Evolutionary conservation across 2,797 vertebrate genomes (phyloP).

Genomic region (Gymnopithys bicolor): DNA sequence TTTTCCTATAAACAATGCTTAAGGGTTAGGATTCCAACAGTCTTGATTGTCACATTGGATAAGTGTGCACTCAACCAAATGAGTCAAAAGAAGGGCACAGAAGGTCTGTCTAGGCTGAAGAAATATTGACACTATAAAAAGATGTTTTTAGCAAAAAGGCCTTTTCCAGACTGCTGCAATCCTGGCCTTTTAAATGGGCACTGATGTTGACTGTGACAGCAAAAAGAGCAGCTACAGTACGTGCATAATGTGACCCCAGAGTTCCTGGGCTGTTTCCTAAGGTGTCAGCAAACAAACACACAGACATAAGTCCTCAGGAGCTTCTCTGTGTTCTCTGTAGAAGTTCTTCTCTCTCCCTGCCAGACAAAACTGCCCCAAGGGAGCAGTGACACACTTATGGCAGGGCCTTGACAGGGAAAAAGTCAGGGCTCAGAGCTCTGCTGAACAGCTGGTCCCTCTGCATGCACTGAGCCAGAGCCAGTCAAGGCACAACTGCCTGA

Average conservation of each 20-base stretch:
- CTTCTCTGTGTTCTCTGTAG: not conserved
- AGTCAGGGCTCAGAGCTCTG: not conserved
- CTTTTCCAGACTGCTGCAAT: not conserved
- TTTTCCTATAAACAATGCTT: not conserved
- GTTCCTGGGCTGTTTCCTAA: slow-evolving; percentile 34
- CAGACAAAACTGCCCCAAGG: slow-evolving; percentile 45
- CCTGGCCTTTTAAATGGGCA: not conserved
- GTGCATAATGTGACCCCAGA: not conserved
- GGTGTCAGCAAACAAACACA: slow-evolving; percentile 39
- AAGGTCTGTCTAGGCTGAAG: not conserved
- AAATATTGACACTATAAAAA: not conserved
- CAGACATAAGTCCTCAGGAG: slow-evolving; percentile 23
- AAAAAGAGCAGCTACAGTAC: slow-evolving; percentile 32
- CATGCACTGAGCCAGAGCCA: not conserved
- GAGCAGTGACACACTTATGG: slow-evolving; percentile 55
- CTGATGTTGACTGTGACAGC: not conserved
- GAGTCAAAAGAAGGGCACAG: not conserved
- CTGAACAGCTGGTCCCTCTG: slow-evolving; percentile 49
- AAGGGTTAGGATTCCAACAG: not conserved
- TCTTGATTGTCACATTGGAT: not conserved
- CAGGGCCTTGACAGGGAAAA: not conserved
- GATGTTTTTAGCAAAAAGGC: not conserved
- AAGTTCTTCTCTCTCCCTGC: not conserved
- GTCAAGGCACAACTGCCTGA: not conserved
- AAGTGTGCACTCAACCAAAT: not conserved